Base-by-base conservation (phyloP, 2,888 invertebrate genomes). In the Athalia circularis region DNA sequence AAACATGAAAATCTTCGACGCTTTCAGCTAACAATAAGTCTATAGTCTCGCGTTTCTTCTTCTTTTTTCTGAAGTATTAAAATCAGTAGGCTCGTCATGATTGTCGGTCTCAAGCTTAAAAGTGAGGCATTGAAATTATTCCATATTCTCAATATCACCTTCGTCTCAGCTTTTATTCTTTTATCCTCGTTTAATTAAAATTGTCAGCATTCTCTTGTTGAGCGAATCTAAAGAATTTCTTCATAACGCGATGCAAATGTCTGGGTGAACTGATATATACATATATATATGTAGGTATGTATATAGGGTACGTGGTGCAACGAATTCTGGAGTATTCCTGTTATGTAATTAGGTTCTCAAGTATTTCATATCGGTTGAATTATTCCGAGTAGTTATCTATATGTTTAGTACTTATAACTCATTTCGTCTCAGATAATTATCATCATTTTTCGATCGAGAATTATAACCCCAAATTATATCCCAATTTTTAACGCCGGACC, bases 221-320 rank as follows among this genome's bases (percentile, higher is more conserved):
- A 83, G 81, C 76, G 82, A 82, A 82, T 84, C 81, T 84, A 65
- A 29, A 85, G 88, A 89, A 88, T 89, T 88, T 88, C 85, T 86
- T 88, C 85, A 88, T 88, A 87, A 86, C 84, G 84, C 81, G 82
- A 86, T 87, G 85, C 84, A 86, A 87, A 86, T 86, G 84, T 86
- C 84, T 84, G 80, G 11, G 7, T 54, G 7, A 4, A 52, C 3
- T 9, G 7, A 52, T 52, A 11, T 52, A 52, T 2, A 52, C 11
- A 11, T 52, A 52, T 52, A 52, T 52, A 52, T 52, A 52, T 54
- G 57, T 52, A 72, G 43, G 45, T 15, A 7, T 59, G 52, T 43
- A 15, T 43, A 15, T 52, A 9, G 9, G 45, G 47, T 65, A 65
- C 52, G 13, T 45, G 80, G 81, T 82, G 82, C 83, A 80, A 76